phyloP scores from a whole-genome alignment of 2,113 vertebrate genomes.

The Chinchilla lanigera region DNA sequence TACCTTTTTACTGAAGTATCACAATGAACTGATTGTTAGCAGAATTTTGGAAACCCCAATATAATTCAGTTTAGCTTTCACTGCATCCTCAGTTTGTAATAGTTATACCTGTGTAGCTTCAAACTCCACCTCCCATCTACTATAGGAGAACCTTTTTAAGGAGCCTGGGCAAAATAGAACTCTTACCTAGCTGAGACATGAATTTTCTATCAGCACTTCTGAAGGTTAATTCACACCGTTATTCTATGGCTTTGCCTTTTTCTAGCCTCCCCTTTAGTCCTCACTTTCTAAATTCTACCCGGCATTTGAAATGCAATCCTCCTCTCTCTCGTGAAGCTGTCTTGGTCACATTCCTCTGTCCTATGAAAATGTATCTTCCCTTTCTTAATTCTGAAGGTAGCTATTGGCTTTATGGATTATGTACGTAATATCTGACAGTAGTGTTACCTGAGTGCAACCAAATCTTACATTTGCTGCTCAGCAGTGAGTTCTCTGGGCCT shows the following conservation, averaged over 20 bases:
- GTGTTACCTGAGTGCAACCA: background rate
- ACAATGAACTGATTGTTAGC: background rate
- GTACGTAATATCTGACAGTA: background rate
- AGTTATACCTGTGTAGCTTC: background rate
- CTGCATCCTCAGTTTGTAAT: background rate
- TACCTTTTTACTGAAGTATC: background rate
- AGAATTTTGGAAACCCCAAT: conserved; percentile 37
- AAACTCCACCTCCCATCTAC: background rate
- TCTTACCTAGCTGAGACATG: background rate
- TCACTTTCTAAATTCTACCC: background rate
- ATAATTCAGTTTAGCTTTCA: background rate
- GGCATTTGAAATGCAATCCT: background rate
- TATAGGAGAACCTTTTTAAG: background rate
- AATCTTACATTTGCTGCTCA: background rate
- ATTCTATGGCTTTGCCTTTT: background rate
- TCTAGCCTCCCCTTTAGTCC: background rate
- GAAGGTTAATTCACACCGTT: background rate
- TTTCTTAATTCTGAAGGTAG: background rate
- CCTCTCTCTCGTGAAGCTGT: background rate
- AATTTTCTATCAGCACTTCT: background rate
- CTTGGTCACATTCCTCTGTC: background rate
- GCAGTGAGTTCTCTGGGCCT: background rate
- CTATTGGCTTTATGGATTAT: background rate
- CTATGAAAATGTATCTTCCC: background rate
- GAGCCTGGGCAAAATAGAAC: background rate